phyloP scores from a whole-genome alignment of 2,888 invertebrate genomes.

The Drosophila lacicola region DNA sequence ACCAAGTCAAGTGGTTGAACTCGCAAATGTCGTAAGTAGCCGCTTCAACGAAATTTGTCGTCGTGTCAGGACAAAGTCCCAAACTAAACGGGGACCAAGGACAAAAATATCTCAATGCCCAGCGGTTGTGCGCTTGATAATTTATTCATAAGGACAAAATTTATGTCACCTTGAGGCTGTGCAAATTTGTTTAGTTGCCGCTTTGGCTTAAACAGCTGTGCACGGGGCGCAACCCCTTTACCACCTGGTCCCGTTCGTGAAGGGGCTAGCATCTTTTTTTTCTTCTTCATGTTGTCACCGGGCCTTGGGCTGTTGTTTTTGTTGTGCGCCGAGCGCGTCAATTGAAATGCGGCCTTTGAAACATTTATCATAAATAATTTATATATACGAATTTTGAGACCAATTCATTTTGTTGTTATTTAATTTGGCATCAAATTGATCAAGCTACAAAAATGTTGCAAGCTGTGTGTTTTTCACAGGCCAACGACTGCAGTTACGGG shows the following conservation, averaged over 20 bases:
- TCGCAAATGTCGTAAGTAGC: constrained; percentile 40
- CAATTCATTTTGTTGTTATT: constrained; percentile 51
- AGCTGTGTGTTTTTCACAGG: constrained; percentile 1
- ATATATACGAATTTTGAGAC: constrained; percentile 49
- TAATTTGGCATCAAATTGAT: constrained; percentile 54
- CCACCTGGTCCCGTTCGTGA: background rate
- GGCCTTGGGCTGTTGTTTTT: constrained; percentile 18
- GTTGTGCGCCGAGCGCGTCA: constrained; percentile 30
- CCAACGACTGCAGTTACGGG: background rate
- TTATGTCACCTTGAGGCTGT: constrained; percentile 67
- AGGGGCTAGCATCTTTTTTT: constrained; percentile 15
- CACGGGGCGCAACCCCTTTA: constrained; percentile 14
- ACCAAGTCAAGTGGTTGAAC: constrained; percentile 52
- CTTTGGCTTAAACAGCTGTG: constrained; percentile 55
- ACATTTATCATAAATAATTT: constrained; percentile 76
- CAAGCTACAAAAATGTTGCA: constrained; percentile 18
- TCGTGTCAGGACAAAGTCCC: constrained; percentile 2
- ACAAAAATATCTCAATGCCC: constrained; percentile 30
- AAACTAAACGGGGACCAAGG: constrained; percentile 14
- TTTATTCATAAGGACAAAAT: constrained; percentile 76
- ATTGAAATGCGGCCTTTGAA: constrained; percentile 65
- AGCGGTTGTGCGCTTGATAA: constrained; percentile 58
- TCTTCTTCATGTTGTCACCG: constrained; percentile 23
- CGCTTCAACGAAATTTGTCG: constrained; percentile 12
- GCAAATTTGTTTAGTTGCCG: constrained; percentile 63